Evolutionary conservation across 2,888 invertebrate species (phyloP), one percentile per base, ranked within the genome.

Genomic region (Strigamia maritima): DNA sequence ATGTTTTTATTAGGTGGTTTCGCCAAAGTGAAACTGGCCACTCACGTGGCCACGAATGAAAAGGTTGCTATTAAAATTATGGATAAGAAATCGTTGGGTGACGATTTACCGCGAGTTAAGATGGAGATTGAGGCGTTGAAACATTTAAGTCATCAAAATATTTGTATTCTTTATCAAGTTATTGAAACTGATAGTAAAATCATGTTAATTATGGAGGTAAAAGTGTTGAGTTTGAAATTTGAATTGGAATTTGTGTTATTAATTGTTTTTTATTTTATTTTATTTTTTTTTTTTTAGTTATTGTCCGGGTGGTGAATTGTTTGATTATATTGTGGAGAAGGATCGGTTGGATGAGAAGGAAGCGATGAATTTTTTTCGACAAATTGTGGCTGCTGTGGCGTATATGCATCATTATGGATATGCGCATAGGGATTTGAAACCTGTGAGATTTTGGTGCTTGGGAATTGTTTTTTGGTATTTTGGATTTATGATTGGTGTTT

Each of bases 51-150:
- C n/a, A 93, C 93, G 76, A 92, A 92, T 44, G 92, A 93, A 84
- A 92, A 92, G 86, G 93, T 93, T 78, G 94, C 94, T 74, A 90
- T 94, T 80, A 94, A 94, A 87, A 92, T 93, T 78, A 92, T 94
- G 90, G 91, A 93, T 83, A 94, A 94, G 86, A 87, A 87, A 76
- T 86, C 88, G 75, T 86, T 94, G 77, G 92, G 92, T 79, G 91
- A 91, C 83, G 93, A 93, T 85, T 87, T 93, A 75, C 91, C 90
- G 19, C 86, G 93, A 82, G 91, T 93, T 10, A 89, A 90, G 83
- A 87, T 91, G 49, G 94, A 94, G 86, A 89, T 94, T 75, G 90
- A 90, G 82, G 93, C 93, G 0, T 87, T 93, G 84, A 91, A 92
- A 84, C 87, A 88, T 75, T 86, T 93, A 22, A 88, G 89, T 31